Conservation (phyloP, 1,140 invertebrate species). For the Papilio aristodemus region DNA sequence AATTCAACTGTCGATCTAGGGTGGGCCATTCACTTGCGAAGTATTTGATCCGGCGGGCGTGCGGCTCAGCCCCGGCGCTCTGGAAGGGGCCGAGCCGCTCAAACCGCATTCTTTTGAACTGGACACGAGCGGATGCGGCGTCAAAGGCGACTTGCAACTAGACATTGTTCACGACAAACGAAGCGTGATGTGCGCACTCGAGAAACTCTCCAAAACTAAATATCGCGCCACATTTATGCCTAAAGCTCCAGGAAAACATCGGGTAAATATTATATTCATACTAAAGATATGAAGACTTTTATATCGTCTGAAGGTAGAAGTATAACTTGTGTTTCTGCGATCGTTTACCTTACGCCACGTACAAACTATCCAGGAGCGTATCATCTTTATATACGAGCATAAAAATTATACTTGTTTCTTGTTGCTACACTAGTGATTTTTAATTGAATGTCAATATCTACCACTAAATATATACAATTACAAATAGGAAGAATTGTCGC, state of each 20-base stretch:
- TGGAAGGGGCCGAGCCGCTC: constrained; percentile 89
- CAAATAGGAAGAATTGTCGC: too few species aligned
- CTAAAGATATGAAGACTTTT: not conserved
- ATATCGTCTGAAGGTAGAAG: not conserved
- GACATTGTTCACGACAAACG: constrained; percentile 93
- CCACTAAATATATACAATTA: too few species aligned
- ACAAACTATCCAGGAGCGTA: constrained; percentile 1
- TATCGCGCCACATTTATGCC: constrained; percentile 95
- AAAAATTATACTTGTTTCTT: too few species aligned
- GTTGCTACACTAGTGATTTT: too few species aligned
- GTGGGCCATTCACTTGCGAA: constrained; percentile 97
- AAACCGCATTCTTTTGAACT: constrained; percentile 89
- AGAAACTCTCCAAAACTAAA: constrained; percentile 89
- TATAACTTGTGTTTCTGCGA: not conserved
- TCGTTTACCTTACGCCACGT: not conserved
- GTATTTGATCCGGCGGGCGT: constrained; percentile 97
- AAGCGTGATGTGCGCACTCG: constrained; percentile 91
- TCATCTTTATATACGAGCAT: too few species aligned
- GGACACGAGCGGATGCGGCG: constrained; percentile 88
- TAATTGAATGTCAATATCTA: too few species aligned
- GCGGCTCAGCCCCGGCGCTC: constrained; percentile 83
- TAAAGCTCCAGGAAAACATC: constrained; percentile 93
- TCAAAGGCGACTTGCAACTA: constrained; percentile 92
- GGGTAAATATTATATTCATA: constrained; percentile 70
- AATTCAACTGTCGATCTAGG: constrained; percentile 74